Evolutionary conservation across 1,140 invertebrate genomes (phyloP).

Genomic region (Phymorhynchus buccinoides): DNA sequence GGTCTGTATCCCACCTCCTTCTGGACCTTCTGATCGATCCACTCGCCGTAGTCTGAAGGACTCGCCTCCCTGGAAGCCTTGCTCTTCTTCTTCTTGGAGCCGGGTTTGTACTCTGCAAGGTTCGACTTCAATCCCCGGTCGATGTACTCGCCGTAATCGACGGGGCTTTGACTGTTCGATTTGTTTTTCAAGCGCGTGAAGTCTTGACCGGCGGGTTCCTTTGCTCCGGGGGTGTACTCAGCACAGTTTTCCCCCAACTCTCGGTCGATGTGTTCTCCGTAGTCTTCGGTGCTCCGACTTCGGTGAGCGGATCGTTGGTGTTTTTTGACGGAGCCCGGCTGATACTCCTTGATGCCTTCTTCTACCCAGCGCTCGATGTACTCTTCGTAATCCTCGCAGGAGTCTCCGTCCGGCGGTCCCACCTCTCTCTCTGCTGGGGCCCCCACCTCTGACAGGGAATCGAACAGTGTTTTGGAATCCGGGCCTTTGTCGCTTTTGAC

Average conservation of each 20-base stretch:
- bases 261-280: conserved; percentile 14
- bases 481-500: background rate
- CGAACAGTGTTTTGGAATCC: background rate
- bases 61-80: background rate
- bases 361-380: conserved; percentile 26
- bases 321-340: conserved; percentile 6
- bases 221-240: conserved; percentile 23
- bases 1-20: background rate
- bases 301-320: background rate
- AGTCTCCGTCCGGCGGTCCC: background rate
- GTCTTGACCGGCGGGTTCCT: background rate
- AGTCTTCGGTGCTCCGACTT: conserved; percentile 23
- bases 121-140: conserved; percentile 2
- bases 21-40: background rate
- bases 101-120: conserved; percentile 7
- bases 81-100: background rate
- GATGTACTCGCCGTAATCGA: conserved; percentile 19
- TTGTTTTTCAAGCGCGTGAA: background rate
- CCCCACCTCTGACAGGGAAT: background rate
- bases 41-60: background rate
- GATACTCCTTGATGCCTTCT: conserved; percentile 27
- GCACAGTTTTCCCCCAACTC: background rate
- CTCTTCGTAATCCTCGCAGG: conserved; percentile 31
- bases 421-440: background rate
- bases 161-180: conserved; percentile 13